Base-by-base conservation (phyloP, 2,888 invertebrate genomes). In the Drosophila subquinaria region DNA sequence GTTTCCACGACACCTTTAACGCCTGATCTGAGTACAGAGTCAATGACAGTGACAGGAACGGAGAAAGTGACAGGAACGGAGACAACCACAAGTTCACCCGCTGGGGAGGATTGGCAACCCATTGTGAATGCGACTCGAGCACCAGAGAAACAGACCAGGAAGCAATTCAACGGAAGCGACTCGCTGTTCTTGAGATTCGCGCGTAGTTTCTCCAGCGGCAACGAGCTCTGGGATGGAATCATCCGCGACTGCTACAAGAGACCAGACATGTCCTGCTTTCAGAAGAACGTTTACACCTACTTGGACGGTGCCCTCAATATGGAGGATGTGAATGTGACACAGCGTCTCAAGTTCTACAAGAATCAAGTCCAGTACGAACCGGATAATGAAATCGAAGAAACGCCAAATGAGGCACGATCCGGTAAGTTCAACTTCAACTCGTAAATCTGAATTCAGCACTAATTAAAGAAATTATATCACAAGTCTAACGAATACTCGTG, bases 201-300 rank as follows among this genome's bases (percentile, higher is more conserved):
- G 2, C 78, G 81, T 33, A 85, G 88, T 30, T 88, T 91, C 43
- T 79, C 90, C 36, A 95, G 94, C 78, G 95, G 95, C 53, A 96
- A 96, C 76, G 93, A 94, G 71, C 93, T 97, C 56, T 97, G 97
- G 97, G 95, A 95, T 79, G 95, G 95, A 67, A 94, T 97, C 73
- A 93, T 96, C 60, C 95, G 94, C 73, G 95, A 96, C 88, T 97
- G 97, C 90, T 94, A 94, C 50, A 93, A 93, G 11, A 93, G 94
- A 57, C 95, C 96, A 17, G 94, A 96, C 69, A 94, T 96, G 88
- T 94, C 95, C 76, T 97, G 97, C 91, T 95, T 97, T 63, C 96
- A 96, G 87, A 96, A 95, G 85, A 96, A 96, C 88, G 95, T 97
- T 36, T 96, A 95, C 88, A 93, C 94, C n/a, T 97, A 96, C 86